phyloP scores from a whole-genome alignment of 2,797 vertebrate genomes.

The Chaunax sp. region DNA sequence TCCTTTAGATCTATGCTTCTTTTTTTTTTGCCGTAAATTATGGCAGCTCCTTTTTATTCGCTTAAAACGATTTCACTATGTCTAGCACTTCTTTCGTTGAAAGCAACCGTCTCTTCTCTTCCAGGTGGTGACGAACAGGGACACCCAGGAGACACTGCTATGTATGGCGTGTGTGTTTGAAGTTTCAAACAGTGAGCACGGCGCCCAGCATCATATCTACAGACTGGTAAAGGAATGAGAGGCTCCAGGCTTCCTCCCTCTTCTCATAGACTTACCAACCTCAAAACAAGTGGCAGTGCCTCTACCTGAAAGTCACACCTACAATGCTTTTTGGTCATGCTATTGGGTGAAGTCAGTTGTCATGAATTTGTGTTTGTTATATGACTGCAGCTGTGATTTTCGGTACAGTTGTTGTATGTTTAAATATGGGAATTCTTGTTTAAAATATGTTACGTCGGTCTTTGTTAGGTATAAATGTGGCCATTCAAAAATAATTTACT shows the following conservation, averaged over 20 bases:
- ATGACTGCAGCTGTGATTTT: slow-evolving; percentile 96
- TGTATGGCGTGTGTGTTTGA: slow-evolving; percentile 99
- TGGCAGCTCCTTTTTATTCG: neutral
- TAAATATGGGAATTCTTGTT: slow-evolving; percentile 83
- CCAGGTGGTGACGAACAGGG: slow-evolving; percentile 98
- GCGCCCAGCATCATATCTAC: slow-evolving; percentile 99
- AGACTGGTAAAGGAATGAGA: slow-evolving; percentile 98
- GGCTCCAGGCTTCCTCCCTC: neutral
- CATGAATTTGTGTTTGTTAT: slow-evolving; percentile 80
- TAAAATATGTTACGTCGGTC: slow-evolving; percentile 83
- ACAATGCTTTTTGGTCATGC: slow-evolving; percentile 88
- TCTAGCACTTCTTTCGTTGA: neutral
- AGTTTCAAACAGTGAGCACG: slow-evolving; percentile 99
- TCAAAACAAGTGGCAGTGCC: slow-evolving; percentile 95
- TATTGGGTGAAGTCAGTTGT: slow-evolving; percentile 87
- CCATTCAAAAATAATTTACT: slow-evolving; percentile 64
- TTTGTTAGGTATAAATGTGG: slow-evolving; percentile 81
- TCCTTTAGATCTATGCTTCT: neutral
- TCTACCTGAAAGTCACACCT: slow-evolving; percentile 88
- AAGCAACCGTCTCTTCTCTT: slow-evolving; percentile 30
- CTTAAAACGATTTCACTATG: neutral
- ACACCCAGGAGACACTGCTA: slow-evolving; percentile 98
- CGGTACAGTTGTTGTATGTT: slow-evolving; percentile 96
- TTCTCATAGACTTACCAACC: slow-evolving; percentile 91
- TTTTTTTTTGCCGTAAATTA: neutral